Evolutionary conservation across 92 coral and sea anemone species (phyloP), one percentile per base, ranked within the genome.

Genomic region (Porites rus): DNA sequence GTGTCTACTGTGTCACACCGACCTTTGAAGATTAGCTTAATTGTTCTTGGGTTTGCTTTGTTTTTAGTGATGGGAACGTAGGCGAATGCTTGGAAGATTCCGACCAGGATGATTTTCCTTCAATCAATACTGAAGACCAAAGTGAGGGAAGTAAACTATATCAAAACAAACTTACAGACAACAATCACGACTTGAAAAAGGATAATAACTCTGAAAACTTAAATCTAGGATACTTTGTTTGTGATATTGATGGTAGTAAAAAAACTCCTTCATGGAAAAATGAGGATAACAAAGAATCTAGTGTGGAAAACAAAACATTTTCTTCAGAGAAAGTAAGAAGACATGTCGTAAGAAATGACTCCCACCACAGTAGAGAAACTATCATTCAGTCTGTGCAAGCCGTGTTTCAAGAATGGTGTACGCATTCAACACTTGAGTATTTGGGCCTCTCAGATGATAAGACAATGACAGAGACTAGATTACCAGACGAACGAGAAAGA

Each of bases 401-500:
- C 0, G 79, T 83, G 51, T 74, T 83, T n/a, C 80, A 73, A 16
- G 73, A 83, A 22, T 83, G 87, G 87, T 73, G 72, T 53, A 83
- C 87, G 11, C 87, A 43, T 51, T 72, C 73, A 18, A 83, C 87
- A 7, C 14, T 72, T 0, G 73, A 83, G 66, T 46, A 58, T 63
- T 73, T 83, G 10, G 79, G 87, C 12, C 53, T 72, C 50, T 20
- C 80, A 38, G 46, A 38, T 72, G 64, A 21, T 51, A 61, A 62
- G 9, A 62, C 46, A 51, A 11, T 51, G 10, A 52, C 28, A 20
- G 51, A 50, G 5, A 61, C 72, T 21, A 10, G 17, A n/a, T 8
- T 8, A 14, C 62, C 60, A 43, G 87, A 50, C 61, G 76, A 28
- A 14, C 22, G 20, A 17, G 59, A 14, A 1, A 50, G 21, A 46